phyloP scores from a whole-genome alignment of 2,797 vertebrate genomes.

The Sorex maritimensis region DNA sequence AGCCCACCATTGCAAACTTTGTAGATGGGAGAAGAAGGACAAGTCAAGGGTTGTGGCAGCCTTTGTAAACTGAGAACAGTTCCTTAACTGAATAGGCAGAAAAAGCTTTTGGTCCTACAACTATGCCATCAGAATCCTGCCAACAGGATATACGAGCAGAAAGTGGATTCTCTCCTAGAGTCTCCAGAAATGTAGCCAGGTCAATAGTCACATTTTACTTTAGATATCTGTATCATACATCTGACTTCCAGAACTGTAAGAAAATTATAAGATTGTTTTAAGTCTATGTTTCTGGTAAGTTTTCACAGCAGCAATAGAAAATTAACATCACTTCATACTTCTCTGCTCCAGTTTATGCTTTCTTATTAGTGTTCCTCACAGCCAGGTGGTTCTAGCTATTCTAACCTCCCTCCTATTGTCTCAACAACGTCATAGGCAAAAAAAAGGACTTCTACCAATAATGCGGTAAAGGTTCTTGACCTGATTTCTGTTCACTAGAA shows the following conservation, averaged over 20 bases:
- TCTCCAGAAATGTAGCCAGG: background rate
- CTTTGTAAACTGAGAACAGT: background rate
- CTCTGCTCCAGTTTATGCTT: background rate
- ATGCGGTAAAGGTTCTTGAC: background rate
- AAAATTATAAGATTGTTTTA: background rate
- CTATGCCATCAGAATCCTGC: background rate
- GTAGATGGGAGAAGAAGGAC: background rate
- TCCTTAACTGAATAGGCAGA: background rate
- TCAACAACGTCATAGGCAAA: background rate
- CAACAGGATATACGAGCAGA: background rate
- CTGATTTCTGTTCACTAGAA: background rate
- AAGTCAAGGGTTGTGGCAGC: background rate
- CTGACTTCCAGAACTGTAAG: background rate
- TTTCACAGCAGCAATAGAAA: background rate
- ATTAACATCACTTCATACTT: background rate
- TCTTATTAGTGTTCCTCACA: background rate
- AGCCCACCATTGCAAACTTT: background rate
- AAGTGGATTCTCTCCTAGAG: background rate
- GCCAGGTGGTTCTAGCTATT: background rate
- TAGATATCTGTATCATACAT: background rate
- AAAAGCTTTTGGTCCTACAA: background rate
- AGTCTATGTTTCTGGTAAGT: background rate
- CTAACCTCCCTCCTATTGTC: background rate
- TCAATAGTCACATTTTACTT: background rate
- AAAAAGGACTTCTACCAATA: background rate